Evolutionary conservation across 2,888 invertebrate species (phyloP), one percentile per base, ranked within the genome.

Genomic region (Pheosia gnoma): DNA sequence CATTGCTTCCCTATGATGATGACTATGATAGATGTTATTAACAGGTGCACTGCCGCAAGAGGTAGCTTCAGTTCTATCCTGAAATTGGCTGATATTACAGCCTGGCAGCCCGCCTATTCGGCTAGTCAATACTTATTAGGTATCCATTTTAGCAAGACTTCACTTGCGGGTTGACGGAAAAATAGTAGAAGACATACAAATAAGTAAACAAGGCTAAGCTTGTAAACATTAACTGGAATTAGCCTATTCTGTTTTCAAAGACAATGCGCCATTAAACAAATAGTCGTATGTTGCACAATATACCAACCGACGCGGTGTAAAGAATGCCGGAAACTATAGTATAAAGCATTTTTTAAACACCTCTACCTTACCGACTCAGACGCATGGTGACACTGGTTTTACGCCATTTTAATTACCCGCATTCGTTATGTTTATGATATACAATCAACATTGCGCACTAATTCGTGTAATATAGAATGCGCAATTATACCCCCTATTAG

Each of bases 211-310:
- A 47, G 47, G 47, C 47, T 47, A 47, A 5, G 9, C 47, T 11
- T n/a, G 6, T 8, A 8, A n/a, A 47, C 47, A 47, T 47, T 47
- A 25, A 25, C 25, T 25, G 25, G 25, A 25, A 25, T 25, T 25
- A n/a, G 47, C n/a, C n/a, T 47, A 47, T 47, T 47, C 11, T 47
- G 47, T 13, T 7, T 13, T 4, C 51, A 4, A 10, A 58, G 13
- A 68, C 66, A 74, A 74, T 62, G 70, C 54, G 9, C 53, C 37
- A 65, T 71, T 51, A 51, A 25, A 51, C 62, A 58, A 65, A 65
- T 69, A 38, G 45, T 56, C 53, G 49, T 56, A 43, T 57, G 55
- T 63, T 7, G 49, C 47, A n/a, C 53, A 58, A 61, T 60, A 66
- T 59, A 37, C 10, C 11, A 11, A 58, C 49, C 25, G 25, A 25